Base-by-base conservation (phyloP, 1,140 invertebrate genomes). In the Laodelphax striatellus region DNA sequence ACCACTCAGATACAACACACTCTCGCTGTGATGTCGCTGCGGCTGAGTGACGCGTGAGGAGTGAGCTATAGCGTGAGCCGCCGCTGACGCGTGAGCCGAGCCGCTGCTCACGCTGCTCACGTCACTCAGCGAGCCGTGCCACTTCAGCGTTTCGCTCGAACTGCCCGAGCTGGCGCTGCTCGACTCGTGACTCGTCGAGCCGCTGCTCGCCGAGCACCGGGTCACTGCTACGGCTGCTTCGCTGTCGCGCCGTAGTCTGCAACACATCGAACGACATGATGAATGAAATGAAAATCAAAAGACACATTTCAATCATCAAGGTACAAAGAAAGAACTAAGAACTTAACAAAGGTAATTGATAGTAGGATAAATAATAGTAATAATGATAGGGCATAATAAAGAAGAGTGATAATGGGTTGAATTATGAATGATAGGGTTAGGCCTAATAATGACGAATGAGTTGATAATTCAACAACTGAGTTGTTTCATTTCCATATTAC, bases 101-200 rank as follows among this genome's bases (percentile, higher is more conserved):
- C 43, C 67, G 62, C 69, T 73, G 11, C 68, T 64, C 28, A 71
- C 67, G 59, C 55, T 56, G 19, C 73, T 75, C 14, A 81, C 68
- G 63, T 82, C 80, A 65, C 77, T 79, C 59, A 78, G 73, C 0
- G 80, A 81, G 5, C 78, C 78, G 55, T 87, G 83, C 87, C 87
- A 90, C 73, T 90, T 90, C 1, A 90, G 72, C 8, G 88, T 90
- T 68, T 90, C 88, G 65, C 85, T 86, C 34, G 86, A 87, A 44
- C 85, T 88, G 43, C 82, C 85, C 69, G 65, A 67, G 42, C 66
- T 67, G n/a, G 65, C 84, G 0, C 86, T 84, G 0, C 86, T 84
- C 69, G 83, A 87, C 66, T 85, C 84, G 62, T 83, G 75, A 11
- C 84, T n/a, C 82, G 34, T 9, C 34, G 11, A 1, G 34, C 10